Percentiles rank a stretch among this genome's conserved stretches.
phyloP scores from a whole-genome alignment of 1,140 invertebrate species.

The Drosophila miranda region DNA sequence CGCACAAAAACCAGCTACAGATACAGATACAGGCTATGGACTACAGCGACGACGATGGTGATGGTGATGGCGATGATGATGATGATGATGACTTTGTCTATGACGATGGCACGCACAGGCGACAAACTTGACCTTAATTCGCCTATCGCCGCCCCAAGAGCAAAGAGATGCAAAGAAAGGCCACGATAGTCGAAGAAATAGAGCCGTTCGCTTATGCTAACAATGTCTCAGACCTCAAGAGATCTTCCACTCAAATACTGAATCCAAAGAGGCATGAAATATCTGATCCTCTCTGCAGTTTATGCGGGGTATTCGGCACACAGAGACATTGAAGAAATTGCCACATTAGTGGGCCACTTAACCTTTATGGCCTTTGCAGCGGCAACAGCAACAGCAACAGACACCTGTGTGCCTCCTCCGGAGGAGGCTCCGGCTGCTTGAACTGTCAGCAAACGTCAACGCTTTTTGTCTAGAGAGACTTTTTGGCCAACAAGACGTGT shows the following conservation, averaged over 20 bases:
- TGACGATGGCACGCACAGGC: slow-evolving; percentile 49
- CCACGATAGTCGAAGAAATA: too few species aligned
- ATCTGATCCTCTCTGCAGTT: too few species aligned
- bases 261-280: too few species aligned
- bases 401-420: slow-evolving; percentile 18
- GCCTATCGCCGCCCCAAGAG: slow-evolving; percentile 35
- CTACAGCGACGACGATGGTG: background rate
- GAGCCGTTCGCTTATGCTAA: too few species aligned
- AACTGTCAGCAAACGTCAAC: slow-evolving; percentile 15
- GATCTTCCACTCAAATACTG: too few species aligned
- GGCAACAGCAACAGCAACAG: slow-evolving; percentile 15
- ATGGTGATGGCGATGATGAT: background rate
- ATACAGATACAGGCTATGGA: too few species aligned
- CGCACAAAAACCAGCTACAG: slow-evolving; percentile 18
- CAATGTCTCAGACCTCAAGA: too few species aligned
- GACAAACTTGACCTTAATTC: slow-evolving; percentile 61
- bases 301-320: too few species aligned
- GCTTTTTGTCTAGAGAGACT: slow-evolving; percentile 5
- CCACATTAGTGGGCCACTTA: slow-evolving; percentile 55
- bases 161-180: slow-evolving; percentile 7
- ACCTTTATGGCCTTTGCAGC: slow-evolving; percentile 37
- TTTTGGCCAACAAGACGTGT: too few species aligned
- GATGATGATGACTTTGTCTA: slow-evolving; percentile 12
- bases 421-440: background rate
- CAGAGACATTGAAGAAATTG: slow-evolving; percentile 29